Base-by-base conservation (phyloP, 2,797 vertebrate genomes). In the Nasua narica region DNA sequence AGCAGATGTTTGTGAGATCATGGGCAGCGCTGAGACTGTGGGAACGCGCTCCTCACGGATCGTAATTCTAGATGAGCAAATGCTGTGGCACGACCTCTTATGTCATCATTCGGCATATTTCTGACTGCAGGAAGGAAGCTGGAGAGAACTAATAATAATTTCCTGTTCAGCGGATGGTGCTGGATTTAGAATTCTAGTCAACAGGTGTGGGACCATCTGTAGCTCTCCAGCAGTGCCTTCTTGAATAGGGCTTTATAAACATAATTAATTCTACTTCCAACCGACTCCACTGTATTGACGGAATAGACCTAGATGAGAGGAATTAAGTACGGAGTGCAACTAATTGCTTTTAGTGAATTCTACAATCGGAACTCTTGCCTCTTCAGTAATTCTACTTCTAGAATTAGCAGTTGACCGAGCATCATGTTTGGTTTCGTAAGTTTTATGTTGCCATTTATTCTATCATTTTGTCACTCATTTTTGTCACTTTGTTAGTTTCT, bases 201-300 rank as follows among this genome's bases (percentile, higher is more conserved):
- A 54, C 89, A 97, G 94, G 89, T 96, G 83, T 70, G 86, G 50
- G 72, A 23, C 95, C 67, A 92, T 88, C 77, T 94, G 90, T 50
- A 92, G 82, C 35, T 93, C 16, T 58, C 79, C 70, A 76, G 52
- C n/a, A 54, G 40, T n/a, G 25, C 14, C 90, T 87, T 89, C 58
- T 67, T 83, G 62, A 94, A 65, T 43, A 76, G 69, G 1, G 23
- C 50, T 94, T 91, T 60, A n/a, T 13, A 91, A 91, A 81, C 40
- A 12, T n/a, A 56, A 87, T 82, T 78, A 76, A 70, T 70, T 94
- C 60, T 6, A 25, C 14, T 92, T 96, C 23, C 15, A 54, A 37
- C 32, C 35, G 46, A 90, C 62, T 48, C 9, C 8, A 84, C 48
- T 65, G 7, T 46, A 48, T 62, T 84, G 35, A 50, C 48, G 11